Evolutionary conservation across 1,140 invertebrate genomes (phyloP).

Genomic region (Camponotus vicinus): DNA sequence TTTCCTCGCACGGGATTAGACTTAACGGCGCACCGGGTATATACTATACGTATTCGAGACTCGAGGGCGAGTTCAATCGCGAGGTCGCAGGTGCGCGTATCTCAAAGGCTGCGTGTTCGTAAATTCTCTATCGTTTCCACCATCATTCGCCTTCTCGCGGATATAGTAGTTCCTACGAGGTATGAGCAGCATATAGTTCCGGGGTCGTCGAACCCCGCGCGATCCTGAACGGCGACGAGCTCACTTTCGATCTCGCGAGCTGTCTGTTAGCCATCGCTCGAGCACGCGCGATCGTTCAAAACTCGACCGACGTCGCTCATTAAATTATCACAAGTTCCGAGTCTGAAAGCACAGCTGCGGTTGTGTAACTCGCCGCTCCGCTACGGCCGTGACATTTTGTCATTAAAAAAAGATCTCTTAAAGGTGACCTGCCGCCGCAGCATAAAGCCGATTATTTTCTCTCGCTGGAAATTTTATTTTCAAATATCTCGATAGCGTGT

Average conservation of each 20-base stretch:
- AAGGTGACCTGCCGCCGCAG: constrained; percentile 7
- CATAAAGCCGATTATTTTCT: not conserved
- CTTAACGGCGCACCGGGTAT: not conserved
- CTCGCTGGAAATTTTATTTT: not conserved
- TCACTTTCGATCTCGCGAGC: constrained; percentile 64
- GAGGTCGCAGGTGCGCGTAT: constrained; percentile 49
- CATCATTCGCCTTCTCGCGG: constrained; percentile 27
- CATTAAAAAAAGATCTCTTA: constrained; percentile 50
- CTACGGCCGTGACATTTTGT: constrained; percentile 65
- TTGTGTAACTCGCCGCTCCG: constrained; percentile 42
- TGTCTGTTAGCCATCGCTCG: constrained; percentile 53
- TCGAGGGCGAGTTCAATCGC: constrained; percentile 5
- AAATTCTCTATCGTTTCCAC: constrained; percentile 40
- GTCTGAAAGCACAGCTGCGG: constrained; percentile 73
- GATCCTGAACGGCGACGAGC: constrained; percentile 56
- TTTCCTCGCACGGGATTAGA: not conserved
- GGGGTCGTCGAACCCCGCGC: constrained; percentile 69
- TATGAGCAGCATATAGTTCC: constrained; percentile 41
- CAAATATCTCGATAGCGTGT: not conserved
- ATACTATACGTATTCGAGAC: too few species aligned
- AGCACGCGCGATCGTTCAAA: constrained; percentile 71
- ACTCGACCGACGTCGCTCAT: constrained; percentile 75
- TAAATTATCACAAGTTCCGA: constrained; percentile 73
- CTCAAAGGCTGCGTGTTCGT: constrained; percentile 49
- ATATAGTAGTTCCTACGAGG: constrained; percentile 33